Base-by-base conservation (phyloP, 2,797 vertebrate genomes). In the Huso huso region DNA sequence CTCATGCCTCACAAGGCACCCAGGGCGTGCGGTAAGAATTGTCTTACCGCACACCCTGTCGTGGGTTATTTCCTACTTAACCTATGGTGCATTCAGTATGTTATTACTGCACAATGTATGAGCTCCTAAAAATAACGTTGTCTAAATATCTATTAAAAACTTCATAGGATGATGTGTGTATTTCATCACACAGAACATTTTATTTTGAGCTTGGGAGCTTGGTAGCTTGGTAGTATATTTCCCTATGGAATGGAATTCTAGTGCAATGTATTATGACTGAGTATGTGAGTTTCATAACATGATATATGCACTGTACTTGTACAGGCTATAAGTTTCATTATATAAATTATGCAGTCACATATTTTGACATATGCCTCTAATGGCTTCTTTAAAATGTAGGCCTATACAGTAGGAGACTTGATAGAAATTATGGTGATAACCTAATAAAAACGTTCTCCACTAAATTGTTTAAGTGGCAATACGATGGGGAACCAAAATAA, bases 311-410 rank as follows among this genome's bases (percentile, higher is more conserved):
- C 50, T 70, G 7, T 64, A 59, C 70, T 49, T 61, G 37, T 63
- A 51, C 49, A 23, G 66, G 49, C 49, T 50, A 11, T 48, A 58
- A 15, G 10, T 68, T 74, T 69, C 64, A 62, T 66, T 71, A 57
- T 15, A 53, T 77, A 76, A 80, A 68, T 83, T 82, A 83, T 83
- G 76, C 61, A 67, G 75, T 78, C 63, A 71, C 80, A 79, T 77
- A 81, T 72, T 70, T 53, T 76, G 69, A 80, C 76, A 72, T 76
- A 62, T 50, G 55, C 61, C 73, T 71, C 73, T 76, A 79, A 71
- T 48, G 13, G 58, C 23, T 51, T 74, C 68, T 74, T 72, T 70
- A 76, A 80, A 79, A 80, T 74, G 77, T 74, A 67, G 37, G 37
- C 37, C 37, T 37, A 37, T 37, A 37, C 37, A 37, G 37, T 37